Evolutionary conservation across 2,797 vertebrate genomes (phyloP).

Genomic region (Artibeus jamaicensis): DNA sequence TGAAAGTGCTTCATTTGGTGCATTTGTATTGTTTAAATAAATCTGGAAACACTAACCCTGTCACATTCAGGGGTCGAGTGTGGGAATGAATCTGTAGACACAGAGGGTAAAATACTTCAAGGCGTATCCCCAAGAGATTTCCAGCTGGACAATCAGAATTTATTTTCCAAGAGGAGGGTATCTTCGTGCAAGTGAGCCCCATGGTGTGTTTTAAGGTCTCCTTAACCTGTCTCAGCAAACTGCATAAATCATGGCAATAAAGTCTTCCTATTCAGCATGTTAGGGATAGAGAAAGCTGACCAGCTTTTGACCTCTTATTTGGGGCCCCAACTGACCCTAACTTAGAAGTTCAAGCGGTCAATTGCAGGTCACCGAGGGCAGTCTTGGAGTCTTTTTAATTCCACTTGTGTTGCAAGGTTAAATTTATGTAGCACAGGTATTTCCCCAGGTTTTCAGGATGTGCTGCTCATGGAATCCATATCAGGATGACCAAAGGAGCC

Average conservation of each 20-base stretch:
- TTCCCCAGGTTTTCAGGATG: conserved; percentile 51
- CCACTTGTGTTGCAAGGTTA: conserved; percentile 83
- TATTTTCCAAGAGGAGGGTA: conserved; percentile 86
- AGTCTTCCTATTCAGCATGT: conserved; percentile 87
- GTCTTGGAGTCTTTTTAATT: conserved; percentile 83
- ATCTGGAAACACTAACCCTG: conserved; percentile 85
- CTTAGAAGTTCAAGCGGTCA: conserved; percentile 95
- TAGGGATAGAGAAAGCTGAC: conserved; percentile 88
- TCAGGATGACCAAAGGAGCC: background rate
- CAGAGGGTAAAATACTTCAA: conserved; percentile 88
- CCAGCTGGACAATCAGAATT: conserved; percentile 87
- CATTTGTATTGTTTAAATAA: conserved; percentile 86
- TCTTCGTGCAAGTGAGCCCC: conserved; percentile 82
- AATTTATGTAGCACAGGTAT: conserved; percentile 82
- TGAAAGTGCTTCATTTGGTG: conserved; percentile 85
- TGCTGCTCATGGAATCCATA: conserved; percentile 49
- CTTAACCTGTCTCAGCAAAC: conserved; percentile 90
- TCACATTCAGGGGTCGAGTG: conserved; percentile 84
- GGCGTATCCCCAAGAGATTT: conserved; percentile 87
- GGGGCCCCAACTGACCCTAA: conserved; percentile 91
- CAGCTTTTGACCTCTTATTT: conserved; percentile 94
- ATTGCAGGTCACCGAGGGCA: conserved; percentile 92
- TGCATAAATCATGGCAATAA: conserved; percentile 95
- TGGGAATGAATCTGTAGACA: conserved; percentile 84
- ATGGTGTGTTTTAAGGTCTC: conserved; percentile 87